Percentiles rank a stretch among this genome's conserved stretches.
phyloP scores from a whole-genome alignment of 1,140 invertebrate species.

The Monochamus saltuarius region DNA sequence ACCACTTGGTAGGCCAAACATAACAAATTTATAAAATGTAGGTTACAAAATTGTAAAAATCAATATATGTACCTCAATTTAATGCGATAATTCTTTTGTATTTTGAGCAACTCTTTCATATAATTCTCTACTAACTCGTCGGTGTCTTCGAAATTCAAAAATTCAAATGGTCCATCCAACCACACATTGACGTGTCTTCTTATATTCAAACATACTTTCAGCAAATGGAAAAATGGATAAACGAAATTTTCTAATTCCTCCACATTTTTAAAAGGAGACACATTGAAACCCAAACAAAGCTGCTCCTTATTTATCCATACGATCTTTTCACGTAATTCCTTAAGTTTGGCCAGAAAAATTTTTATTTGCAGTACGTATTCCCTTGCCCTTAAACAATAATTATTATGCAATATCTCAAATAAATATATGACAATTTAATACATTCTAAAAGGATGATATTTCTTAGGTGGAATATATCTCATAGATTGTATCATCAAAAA shows the following conservation, averaged over 20 bases:
- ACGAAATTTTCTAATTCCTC: slow-evolving; percentile 71
- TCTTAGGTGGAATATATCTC: no score
- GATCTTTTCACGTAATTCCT: slow-evolving; percentile 70
- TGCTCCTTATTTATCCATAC: slow-evolving; percentile 90
- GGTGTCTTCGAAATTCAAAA: slow-evolving; percentile 71
- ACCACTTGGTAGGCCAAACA: background rate
- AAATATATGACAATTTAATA: no score
- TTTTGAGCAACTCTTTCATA: slow-evolving; percentile 72
- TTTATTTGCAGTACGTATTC: slow-evolving; percentile 70
- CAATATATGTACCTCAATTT: slow-evolving; percentile 58
- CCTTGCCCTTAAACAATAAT: slow-evolving; percentile 58
- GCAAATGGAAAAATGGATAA: slow-evolving; percentile 67
- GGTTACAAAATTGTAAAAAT: no score
- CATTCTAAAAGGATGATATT: no score
- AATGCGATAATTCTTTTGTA: slow-evolving; percentile 77
- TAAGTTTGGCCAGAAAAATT: slow-evolving; percentile 72
- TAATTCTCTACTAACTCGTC: slow-evolving; percentile 72
- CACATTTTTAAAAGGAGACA: slow-evolving; percentile 71
- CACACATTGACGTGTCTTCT: slow-evolving; percentile 79
- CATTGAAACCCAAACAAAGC: slow-evolving; percentile 76
- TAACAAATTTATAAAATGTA: slow-evolving; percentile 5
- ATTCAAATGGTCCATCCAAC: slow-evolving; percentile 89
- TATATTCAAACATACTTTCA: slow-evolving; percentile 70
- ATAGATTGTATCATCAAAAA: no score
- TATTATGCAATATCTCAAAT: no score